Evolutionary conservation across 1,140 invertebrate genomes (phyloP), one percentile per base, ranked within the genome.

Genomic region (Heliothis subflexa): DNA sequence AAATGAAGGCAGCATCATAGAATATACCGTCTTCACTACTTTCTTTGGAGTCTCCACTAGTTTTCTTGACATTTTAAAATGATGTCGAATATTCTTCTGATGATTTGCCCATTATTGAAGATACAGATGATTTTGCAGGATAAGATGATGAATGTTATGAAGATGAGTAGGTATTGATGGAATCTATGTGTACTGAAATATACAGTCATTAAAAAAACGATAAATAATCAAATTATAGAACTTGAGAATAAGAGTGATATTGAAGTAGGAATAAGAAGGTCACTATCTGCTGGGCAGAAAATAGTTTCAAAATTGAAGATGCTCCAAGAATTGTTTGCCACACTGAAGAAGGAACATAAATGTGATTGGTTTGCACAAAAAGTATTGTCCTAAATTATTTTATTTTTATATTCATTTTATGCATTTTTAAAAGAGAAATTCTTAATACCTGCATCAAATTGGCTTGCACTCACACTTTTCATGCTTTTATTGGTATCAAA

Each of bases 401-500:
- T 86, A 80, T 33, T 68, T 57, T 73, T 64, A 54, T 68, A 80
- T 84, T 83, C 82, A 85, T 88, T 86, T 86, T 81, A 81, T 80
- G 77, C 54, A 81, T 80, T 76, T 79, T 77, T 7, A 13, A 64
- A 82, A 79, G 70, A 80, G 54, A 81, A 83, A 78, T 85, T 49
- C 52, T 57, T 86, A 85, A 87, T 86, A 85, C 85, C 85, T 74
- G 85, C 88, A 93, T 70, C 66, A 28, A 70, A 70, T 93, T 92
- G 91, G 93, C 91, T 92, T 94, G 91, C 91, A 91, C 92, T 91
- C 81, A 89, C 89, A 88, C 85, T 76, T 83, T 59, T 90, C 88
- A 91, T 92, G 91, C 91, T 94, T 92, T 84, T 85, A 84, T 91
- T 86, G 85, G 85, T 85, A 50, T 74, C 33, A 57, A 81, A 81